phyloP scores from a whole-genome alignment of 2,113 vertebrate species.

The Cyanoderma ruficeps region DNA sequence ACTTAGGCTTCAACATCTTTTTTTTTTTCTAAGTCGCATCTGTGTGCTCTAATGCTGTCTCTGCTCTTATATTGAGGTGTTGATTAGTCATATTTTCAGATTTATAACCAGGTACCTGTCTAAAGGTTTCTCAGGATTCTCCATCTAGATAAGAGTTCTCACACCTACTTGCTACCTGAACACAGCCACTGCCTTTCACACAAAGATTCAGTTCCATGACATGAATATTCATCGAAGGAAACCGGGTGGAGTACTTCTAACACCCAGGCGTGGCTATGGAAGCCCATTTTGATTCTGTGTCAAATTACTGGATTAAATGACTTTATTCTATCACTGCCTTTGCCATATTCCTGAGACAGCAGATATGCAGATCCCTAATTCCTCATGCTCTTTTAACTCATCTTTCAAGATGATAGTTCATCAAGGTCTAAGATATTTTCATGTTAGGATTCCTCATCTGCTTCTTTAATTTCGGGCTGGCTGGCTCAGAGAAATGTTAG shows the following conservation, averaged over 20 bases:
- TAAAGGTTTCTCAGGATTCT: conserved; percentile 57
- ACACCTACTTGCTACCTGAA: conserved; percentile 61
- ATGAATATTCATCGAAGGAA: conserved; percentile 63
- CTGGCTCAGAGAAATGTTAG: neutral
- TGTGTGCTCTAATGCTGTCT: neutral
- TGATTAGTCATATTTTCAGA: conserved; percentile 53
- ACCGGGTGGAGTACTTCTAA: conserved; percentile 61
- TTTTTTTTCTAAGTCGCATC: neutral
- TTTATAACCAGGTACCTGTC: neutral
- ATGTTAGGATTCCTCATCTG: neutral
- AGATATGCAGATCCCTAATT: conserved; percentile 27
- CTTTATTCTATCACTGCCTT: conserved; percentile 28
- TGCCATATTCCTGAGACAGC: conserved; percentile 51
- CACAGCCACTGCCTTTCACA: conserved; percentile 42
- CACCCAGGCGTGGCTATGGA: conserved; percentile 51
- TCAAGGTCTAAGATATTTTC: neutral
- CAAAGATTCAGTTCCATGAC: conserved; percentile 27
- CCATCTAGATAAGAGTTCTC: conserved; percentile 68
- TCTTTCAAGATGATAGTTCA: neutral
- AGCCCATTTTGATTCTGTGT: conserved; percentile 57
- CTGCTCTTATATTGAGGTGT: conserved; percentile 14
- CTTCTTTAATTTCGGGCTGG: neutral
- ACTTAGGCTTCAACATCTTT: neutral
- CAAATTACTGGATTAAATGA: conserved; percentile 50
- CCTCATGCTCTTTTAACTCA: neutral